Evolutionary conservation across 1,140 invertebrate genomes (phyloP).

Genomic region (Calephelis virginiensis): DNA sequence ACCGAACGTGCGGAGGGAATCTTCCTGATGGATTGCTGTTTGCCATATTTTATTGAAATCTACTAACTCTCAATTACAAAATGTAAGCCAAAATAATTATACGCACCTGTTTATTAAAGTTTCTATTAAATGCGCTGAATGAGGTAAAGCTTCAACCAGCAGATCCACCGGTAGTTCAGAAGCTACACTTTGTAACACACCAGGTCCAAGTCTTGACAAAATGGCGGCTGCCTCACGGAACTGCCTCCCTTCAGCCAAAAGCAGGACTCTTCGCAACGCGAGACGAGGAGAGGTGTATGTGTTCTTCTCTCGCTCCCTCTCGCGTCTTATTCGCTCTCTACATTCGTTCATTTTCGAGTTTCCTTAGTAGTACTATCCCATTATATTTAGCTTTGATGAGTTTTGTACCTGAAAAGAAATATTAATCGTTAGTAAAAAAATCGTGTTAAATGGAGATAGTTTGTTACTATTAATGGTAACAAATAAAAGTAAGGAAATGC

Average conservation of each 20-base stretch:
- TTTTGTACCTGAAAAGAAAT: conserved; percentile 22
- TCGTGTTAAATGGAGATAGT: background rate
- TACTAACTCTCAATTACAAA: too few relatives aligned
- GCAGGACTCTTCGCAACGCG: conserved; percentile 85
- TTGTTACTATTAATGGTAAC: too few relatives aligned
- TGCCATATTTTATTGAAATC: too few relatives aligned
- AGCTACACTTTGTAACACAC: conserved; percentile 85
- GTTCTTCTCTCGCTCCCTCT: conserved; percentile 78
- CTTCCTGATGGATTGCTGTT: too few relatives aligned
- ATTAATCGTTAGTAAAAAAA: background rate
- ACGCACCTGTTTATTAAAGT: conserved; percentile 87
- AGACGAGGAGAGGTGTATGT: conserved; percentile 86
- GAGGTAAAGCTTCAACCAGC: conserved; percentile 91
- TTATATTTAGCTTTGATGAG: conserved; percentile 36
- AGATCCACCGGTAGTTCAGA: conserved; percentile 91
- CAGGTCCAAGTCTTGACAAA: conserved; percentile 85
- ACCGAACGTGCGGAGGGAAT: too few relatives aligned
- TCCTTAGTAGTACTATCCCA: conserved; percentile 54
- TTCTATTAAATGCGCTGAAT: conserved; percentile 91
- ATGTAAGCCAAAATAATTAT: background rate
- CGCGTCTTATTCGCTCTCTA: conserved; percentile 79
- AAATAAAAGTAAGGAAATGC: too few relatives aligned
- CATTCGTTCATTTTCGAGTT: conserved; percentile 78
- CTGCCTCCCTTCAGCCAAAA: conserved; percentile 88
- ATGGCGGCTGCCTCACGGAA: conserved; percentile 89